Evolutionary conservation across 2,113 vertebrate genomes (phyloP), one percentile per base, ranked within the genome.

Genomic region (chimpanzee (Pan troglodytes)): DNA sequence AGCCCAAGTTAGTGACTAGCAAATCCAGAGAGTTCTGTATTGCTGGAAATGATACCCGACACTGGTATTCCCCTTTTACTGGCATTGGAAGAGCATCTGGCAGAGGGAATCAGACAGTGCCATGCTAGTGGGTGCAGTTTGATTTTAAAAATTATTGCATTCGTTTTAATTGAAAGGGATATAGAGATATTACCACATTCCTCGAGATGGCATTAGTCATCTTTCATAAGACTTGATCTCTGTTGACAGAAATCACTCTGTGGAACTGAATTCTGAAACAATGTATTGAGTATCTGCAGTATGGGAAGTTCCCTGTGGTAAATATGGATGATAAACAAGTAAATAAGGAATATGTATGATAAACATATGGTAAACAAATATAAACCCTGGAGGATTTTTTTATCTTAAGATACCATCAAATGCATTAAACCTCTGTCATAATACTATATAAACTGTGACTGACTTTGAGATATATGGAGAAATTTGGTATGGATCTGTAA

Each of bases 211-310:
- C 67, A 13, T 25, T 94, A 67, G n/a, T 92, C 23, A 25, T 82
- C 25, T 55, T 87, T 80, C 57, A 52, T 6, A 90, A 75, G 27
- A 35, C 30, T 72, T 57, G 22, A 90, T 94, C 30, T 83, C 35
- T 82, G 32, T 55, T 94, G 38, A 72, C 35, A 38, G 35, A 94
- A 94, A 45, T 85, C 22, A 12, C 68, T 85, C 7, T 93, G 18
- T 52, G 57, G 52, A 91, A 50, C 38, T 80, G 57, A 96, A 89
- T 11, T 57, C 85, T 83, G 52, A 88, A 79, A 23, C n/a, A 50
- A 5, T 81, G 1, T 68, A 38, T 1, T 64, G 40, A 68, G 23
- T 30, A 59, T 20, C 55, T 81, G 20, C 1, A 27, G 18, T 50
- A 1, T 48, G n/a, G n/a, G 32, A 88, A 5, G 7, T 80, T 14